phyloP scores from a whole-genome alignment of 2,888 invertebrate genomes.

The Xestoiulus laeticollis region DNA sequence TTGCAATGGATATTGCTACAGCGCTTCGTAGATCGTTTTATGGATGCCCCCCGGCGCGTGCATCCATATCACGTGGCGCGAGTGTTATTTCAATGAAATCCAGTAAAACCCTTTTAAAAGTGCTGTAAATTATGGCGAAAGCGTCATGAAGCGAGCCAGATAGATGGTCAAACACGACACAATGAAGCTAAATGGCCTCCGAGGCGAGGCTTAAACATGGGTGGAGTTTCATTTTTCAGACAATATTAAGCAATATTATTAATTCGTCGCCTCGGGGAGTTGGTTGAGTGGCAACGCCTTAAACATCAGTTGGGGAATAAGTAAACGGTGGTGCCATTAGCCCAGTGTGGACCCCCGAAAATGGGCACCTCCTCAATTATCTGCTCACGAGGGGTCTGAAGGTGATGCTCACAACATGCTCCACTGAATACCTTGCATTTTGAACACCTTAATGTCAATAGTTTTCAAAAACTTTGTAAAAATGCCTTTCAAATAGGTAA shows the following conservation, averaged over 20 bases:
- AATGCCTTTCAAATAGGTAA: too few relatives aligned
- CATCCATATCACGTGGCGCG: neutral
- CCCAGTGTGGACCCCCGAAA: neutral
- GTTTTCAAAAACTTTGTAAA: too few relatives aligned
- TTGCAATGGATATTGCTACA: neutral
- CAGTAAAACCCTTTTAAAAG: neutral
- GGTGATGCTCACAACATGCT: too few relatives aligned
- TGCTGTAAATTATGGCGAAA: neutral
- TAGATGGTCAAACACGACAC: constrained; percentile 13
- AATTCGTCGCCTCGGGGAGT: neutral
- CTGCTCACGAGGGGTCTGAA: neutral
- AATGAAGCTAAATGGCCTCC: neutral
- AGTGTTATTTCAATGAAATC: neutral
- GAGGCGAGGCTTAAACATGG: constrained; percentile 3
- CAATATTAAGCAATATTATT: constrained; percentile 21
- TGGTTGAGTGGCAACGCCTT: constrained; percentile 25
- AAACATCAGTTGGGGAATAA: neutral
- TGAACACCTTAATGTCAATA: too few relatives aligned
- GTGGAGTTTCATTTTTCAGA: constrained; percentile 34
- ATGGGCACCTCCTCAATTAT: neutral
- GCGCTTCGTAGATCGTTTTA: neutral
- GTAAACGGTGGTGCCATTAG: neutral
- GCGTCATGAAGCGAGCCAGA: neutral
- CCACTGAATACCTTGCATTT: too few relatives aligned
- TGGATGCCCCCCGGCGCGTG: neutral